Conservation (phyloP, 1,140 invertebrate species). For the Akabosia matsudoensis region DNA sequence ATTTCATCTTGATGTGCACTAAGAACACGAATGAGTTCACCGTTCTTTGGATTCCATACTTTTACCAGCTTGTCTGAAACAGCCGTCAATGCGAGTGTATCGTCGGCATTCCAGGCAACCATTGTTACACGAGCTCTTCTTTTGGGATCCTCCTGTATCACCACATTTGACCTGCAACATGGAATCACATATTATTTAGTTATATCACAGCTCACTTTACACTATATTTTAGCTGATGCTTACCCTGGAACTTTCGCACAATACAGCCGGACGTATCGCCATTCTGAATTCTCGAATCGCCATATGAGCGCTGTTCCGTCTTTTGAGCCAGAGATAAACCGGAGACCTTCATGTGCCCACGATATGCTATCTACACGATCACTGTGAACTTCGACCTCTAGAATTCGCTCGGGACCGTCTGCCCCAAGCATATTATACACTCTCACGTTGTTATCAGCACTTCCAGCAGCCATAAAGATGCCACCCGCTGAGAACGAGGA, state of each 20-base stretch:
- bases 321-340: conserved; percentile 92
- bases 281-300: conserved; percentile 84
- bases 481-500: conserved; percentile 92
- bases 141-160: conserved; percentile 58
- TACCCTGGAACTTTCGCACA: conserved; percentile 63
- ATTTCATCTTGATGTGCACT: conserved; percentile 87
- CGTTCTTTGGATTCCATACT: conserved; percentile 79
- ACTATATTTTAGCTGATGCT: no score
- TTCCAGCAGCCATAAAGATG: conserved; percentile 87
- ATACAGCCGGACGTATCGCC: conserved; percentile 73
- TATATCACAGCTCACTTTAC: not conserved
- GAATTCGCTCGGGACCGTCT: conserved; percentile 67
- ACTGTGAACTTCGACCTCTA: conserved; percentile 82
- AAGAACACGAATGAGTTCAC: conserved; percentile 65
- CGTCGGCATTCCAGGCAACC: conserved; percentile 90
- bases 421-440: conserved; percentile 79
- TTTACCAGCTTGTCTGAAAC: conserved; percentile 76
- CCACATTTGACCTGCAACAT: not conserved
- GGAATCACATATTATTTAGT: not conserved
- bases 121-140: conserved; percentile 84
- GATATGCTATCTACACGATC: conserved; percentile 95
- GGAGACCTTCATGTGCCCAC: conserved; percentile 80
- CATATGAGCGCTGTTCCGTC: conserved; percentile 94
- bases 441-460: conserved; percentile 87
- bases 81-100: conserved; percentile 83